Conservation (phyloP, 2,113 vertebrate genomes). For the Lamprologus sp. region DNA sequence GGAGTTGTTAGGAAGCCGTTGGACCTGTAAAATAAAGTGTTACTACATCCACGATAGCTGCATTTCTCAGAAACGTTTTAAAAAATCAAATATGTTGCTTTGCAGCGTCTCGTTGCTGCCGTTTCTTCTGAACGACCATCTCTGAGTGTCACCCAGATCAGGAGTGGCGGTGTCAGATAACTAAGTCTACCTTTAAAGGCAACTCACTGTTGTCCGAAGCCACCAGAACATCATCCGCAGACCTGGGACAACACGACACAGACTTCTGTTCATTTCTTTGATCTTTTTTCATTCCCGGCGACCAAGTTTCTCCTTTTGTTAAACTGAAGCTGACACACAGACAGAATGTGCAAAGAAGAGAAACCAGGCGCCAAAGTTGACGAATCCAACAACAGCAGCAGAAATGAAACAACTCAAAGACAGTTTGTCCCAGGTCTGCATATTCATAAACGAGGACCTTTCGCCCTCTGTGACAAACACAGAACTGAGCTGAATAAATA, state of each 20-base stretch:
- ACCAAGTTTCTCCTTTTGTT: not conserved
- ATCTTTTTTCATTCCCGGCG: not conserved
- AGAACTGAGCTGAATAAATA: slow-evolving; percentile 19
- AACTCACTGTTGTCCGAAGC: slow-evolving; percentile 46
- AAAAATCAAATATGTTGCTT: not conserved
- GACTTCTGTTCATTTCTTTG: not conserved
- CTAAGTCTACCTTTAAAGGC: slow-evolving; percentile 49
- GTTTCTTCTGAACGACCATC: not conserved
- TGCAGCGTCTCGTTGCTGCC: accelerated
- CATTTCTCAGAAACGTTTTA: not conserved
- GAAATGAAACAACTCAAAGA: not conserved
- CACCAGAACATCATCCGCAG: not conserved
- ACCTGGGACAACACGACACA: not conserved
- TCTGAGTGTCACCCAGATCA: not conserved
- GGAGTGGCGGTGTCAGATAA: not conserved
- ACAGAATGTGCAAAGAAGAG: not conserved
- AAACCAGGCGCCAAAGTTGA: not conserved
- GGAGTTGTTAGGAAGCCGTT: accelerated
- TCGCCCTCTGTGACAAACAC: slow-evolving; percentile 7
- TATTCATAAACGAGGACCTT: slow-evolving; percentile 36
- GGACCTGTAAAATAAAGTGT: not conserved
- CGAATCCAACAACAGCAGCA: not conserved
- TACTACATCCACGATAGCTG: accelerated
- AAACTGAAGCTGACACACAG: not conserved
- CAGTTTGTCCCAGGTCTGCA: slow-evolving; percentile 18